Conservation (phyloP, 2,113 vertebrate species). For the Orthochromis malagaraziensis region DNA sequence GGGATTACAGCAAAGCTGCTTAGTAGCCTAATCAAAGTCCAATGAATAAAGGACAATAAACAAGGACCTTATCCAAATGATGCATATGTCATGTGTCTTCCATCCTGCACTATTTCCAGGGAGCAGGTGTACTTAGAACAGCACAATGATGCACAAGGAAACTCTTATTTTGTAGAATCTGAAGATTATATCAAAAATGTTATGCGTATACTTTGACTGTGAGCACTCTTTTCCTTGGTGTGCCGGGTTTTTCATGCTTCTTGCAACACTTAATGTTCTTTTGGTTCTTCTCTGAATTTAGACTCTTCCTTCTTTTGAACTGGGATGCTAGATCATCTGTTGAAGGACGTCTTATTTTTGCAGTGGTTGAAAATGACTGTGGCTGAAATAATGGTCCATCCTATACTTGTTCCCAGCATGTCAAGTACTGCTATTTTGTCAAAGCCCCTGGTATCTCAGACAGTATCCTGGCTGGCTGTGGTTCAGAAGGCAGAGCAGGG, state of each 20-base stretch:
- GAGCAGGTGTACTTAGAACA: neutral
- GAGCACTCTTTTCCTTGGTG: accelerated
- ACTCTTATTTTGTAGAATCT: neutral
- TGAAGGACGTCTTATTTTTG: neutral
- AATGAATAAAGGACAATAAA: conserved; percentile 16
- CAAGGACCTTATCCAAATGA: neutral
- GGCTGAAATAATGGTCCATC: neutral
- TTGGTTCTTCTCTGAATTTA: neutral
- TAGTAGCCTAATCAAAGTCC: conserved; percentile 43
- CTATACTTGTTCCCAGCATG: neutral
- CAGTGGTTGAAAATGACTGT: neutral
- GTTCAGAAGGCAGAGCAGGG: neutral
- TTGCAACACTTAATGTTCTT: neutral
- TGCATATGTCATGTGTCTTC: neutral
- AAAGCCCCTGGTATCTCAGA: neutral
- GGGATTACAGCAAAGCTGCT: conserved; percentile 59
- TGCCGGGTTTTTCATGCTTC: no score
- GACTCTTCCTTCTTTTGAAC: neutral
- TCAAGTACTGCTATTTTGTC: neutral
- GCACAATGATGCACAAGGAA: neutral
- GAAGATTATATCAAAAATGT: neutral
- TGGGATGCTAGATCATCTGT: neutral
- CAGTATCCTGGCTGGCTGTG: neutral
- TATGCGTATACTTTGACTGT: neutral
- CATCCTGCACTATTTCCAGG: neutral